Conservation (phyloP, 53 echinoderm and acorn worm genomes). For the Temnopleurus reevesii region DNA sequence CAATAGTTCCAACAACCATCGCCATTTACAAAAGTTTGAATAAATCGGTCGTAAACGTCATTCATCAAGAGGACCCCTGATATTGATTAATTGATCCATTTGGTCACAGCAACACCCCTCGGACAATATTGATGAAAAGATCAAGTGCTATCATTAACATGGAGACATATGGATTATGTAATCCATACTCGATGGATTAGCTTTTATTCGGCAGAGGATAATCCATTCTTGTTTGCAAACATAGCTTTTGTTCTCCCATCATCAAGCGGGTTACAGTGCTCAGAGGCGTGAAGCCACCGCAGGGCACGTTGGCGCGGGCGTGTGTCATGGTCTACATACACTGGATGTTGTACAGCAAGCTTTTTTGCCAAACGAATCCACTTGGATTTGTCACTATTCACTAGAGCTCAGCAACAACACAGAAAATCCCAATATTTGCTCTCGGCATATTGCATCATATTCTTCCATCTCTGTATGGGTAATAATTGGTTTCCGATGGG, state of each 20-base stretch:
- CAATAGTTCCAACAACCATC: background rate
- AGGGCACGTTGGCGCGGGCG: background rate
- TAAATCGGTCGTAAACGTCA: too few species aligned
- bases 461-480: too few species aligned
- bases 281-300: slow-evolving; percentile 1
- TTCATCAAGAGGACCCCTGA: background rate
- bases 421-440: too few species aligned
- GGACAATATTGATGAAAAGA: slow-evolving; percentile 16
- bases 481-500: too few species aligned
- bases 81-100: slow-evolving; percentile 41
- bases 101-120: background rate
- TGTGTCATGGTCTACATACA: slow-evolving; percentile 35
- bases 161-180: slow-evolving; percentile 48
- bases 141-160: background rate
- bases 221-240: slow-evolving; percentile 41
- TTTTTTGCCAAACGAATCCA: background rate
- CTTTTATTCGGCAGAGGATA: slow-evolving; percentile 4
- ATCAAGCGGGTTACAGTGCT: background rate
- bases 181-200: slow-evolving; percentile 36
- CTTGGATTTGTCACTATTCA: too few species aligned
- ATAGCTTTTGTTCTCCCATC: background rate
- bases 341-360: background rate
- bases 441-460: too few species aligned
- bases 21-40: background rate
- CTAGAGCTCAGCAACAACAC: too few species aligned